Percentiles rank a stretch among this genome's conserved stretches.
phyloP scores from a whole-genome alignment of 2,888 invertebrate species.

The Chrysodeixis includens region DNA sequence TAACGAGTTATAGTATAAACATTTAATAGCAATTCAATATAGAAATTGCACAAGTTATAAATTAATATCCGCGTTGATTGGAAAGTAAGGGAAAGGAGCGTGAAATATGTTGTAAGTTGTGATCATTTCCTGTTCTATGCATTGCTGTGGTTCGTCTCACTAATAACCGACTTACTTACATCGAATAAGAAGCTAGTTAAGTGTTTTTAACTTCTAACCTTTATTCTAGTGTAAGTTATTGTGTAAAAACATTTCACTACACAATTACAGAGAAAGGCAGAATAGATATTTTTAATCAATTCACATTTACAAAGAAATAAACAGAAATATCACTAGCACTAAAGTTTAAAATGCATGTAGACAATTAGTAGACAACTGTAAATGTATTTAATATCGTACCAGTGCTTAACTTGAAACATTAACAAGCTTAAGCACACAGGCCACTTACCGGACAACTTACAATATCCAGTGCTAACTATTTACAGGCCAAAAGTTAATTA shows the following conservation, averaged over 20 bases:
- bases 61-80: constrained; percentile 45
- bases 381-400: background rate
- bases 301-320: too few species aligned
- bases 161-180: background rate
- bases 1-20: constrained; percentile 17
- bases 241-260: too few species aligned
- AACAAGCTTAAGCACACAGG: background rate
- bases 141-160: constrained; percentile 44
- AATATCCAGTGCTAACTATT: background rate
- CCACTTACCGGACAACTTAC: background rate
- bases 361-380: too few species aligned
- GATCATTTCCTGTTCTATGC: constrained; percentile 45
- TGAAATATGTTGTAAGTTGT: constrained; percentile 49
- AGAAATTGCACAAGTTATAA: constrained; percentile 43
- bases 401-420: background rate
- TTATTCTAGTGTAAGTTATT: too few species aligned
- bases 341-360: too few species aligned
- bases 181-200: background rate
- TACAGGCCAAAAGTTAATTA: constrained; percentile 1
- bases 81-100: constrained; percentile 54
- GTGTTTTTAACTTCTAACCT: too few species aligned
- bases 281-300: too few species aligned
- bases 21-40: constrained; percentile 33
- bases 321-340: too few species aligned
- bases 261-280: too few species aligned